Evolutionary conservation across 2,888 invertebrate genomes (phyloP), one percentile per base, ranked within the genome.

Genomic region (Eupithecia inturbata): DNA sequence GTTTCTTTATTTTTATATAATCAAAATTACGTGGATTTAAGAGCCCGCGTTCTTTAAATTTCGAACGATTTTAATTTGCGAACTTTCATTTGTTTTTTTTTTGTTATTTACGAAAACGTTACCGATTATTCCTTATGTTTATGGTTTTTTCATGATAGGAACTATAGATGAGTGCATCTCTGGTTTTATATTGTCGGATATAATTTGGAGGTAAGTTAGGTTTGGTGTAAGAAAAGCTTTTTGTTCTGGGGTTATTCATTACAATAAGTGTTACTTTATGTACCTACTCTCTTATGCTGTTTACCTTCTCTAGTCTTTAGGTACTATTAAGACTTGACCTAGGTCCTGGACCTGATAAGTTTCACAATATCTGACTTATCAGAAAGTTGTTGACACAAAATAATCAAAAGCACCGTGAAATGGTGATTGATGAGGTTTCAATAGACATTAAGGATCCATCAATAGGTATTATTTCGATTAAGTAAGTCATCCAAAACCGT

Each of bases 191-290:
- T 31, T 53, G 53, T 72, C 70, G 75, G 70, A 75, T 57, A 22
- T 72, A 74, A 74, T 74, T 60, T 67, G 74, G 71, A 79, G 79
- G 85, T 84, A 79, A 81, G 45, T 33, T 9, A 41, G 5, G 16
- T 49, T 66, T 31, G 31, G 1, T 33, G 3, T 41, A n/a, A 9
- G 28, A 62, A 5, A 60, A 60, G 5, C 7, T 60, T 57, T 57
- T 57, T 3, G 26, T 22, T 14, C 57, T 14, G 4, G 0, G 1
- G 57, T 57, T 31, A 31, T 5, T 5, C 5, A 4, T 31, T 31
- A 31, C 31, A 31, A 31, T 31, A 31, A 2, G 31, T 31, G 5
- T 31, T 31, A 31, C 31, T 31, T 31, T 31, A 31, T 31, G 5
- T 31, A 53, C 53, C 22, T 22, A 53, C 22, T 53, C 36, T 41